Evolutionary conservation across 2,888 invertebrate species (phyloP).

Genomic region (Glaucopsyche alexis): DNA sequence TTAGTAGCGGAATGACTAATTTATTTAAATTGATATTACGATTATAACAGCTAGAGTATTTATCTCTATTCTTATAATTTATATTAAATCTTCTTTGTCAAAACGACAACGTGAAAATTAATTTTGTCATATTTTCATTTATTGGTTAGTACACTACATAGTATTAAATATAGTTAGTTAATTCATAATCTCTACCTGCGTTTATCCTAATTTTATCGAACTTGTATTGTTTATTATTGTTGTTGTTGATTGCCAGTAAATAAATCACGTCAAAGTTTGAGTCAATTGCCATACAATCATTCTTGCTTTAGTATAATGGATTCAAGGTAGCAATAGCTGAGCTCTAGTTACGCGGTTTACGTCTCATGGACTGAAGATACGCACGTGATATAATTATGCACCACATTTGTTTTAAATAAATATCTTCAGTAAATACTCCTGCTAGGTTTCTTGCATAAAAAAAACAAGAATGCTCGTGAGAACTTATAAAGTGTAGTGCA

Average conservation of each 20-base stretch:
- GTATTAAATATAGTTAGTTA: no score
- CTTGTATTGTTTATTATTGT: no score
- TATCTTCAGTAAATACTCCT: no score
- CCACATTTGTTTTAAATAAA: not conserved
- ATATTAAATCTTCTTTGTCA: no score
- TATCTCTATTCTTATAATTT: not conserved
- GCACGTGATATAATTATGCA: constrained; percentile 3
- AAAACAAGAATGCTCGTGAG: no score
- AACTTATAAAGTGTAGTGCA: not conserved
- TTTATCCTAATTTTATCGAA: no score
- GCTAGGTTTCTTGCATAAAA: no score
- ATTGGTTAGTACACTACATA: no score
- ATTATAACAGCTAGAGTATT: not conserved
- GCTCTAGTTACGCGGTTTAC: constrained; percentile 24
- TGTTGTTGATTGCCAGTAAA: no score
- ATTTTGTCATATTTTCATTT: no score
- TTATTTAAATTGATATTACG: constrained; percentile 37
- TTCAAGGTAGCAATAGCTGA: constrained; percentile 27
- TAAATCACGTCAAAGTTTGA: not conserved
- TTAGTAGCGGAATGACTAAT: constrained; percentile 41
- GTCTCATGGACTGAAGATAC: constrained; percentile 9
- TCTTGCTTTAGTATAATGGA: not conserved
- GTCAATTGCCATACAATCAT: not conserved
- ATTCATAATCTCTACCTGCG: no score
- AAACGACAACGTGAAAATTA: no score